A percentile compares a stretch with the other conserved stretches of the same genome.
Evolutionary conservation across 2,888 invertebrate species (phyloP).

Genomic region (Blastobasis adustella): DNA sequence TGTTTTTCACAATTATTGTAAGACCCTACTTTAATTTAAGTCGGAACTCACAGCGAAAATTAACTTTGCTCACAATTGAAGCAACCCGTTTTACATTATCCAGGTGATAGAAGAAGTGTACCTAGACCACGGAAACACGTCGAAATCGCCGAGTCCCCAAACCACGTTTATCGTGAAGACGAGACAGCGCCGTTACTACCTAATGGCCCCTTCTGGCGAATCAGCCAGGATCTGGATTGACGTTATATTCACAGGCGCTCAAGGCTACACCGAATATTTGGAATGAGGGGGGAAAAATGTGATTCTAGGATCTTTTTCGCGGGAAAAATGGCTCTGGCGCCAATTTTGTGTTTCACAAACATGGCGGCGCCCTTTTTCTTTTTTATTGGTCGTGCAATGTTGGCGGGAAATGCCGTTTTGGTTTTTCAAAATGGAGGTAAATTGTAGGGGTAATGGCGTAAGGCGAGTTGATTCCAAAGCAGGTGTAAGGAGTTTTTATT

Average conservation of each 20-base stretch:
- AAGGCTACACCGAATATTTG: slow-evolving; percentile 81
- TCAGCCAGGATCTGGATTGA: slow-evolving; percentile 98
- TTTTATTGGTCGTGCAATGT: too few relatives aligned
- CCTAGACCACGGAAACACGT: slow-evolving; percentile 93
- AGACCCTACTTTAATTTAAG: not conserved
- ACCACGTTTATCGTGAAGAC: slow-evolving; percentile 97
- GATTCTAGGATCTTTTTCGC: not conserved
- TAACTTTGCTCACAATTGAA: too few relatives aligned
- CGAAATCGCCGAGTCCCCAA: slow-evolving; percentile 92
- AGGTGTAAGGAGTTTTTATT: too few relatives aligned
- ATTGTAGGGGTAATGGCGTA: too few relatives aligned
- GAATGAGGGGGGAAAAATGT: slow-evolving; percentile 21
- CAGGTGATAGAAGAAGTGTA: slow-evolving; percentile 98
- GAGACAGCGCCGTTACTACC: slow-evolving; percentile 88
- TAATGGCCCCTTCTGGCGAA: slow-evolving; percentile 95
- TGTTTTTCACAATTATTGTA: not conserved
- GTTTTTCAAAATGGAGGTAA: too few relatives aligned
- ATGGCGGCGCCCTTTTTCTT: too few relatives aligned
- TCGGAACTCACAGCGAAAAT: too few relatives aligned
- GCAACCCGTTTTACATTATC: not conserved
- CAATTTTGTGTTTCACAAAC: too few relatives aligned
- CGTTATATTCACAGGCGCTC: slow-evolving; percentile 93
- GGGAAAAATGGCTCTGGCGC: too few relatives aligned
- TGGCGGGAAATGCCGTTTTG: too few relatives aligned
- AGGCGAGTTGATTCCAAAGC: too few relatives aligned